A percentile compares a stretch with the other conserved stretches of the same genome.
These are phyloP conservation scores for Caenorhabditis plicata DNA, from an alignment of 2,888 invertebrate species.

Conservation along the genomic window DNA sequence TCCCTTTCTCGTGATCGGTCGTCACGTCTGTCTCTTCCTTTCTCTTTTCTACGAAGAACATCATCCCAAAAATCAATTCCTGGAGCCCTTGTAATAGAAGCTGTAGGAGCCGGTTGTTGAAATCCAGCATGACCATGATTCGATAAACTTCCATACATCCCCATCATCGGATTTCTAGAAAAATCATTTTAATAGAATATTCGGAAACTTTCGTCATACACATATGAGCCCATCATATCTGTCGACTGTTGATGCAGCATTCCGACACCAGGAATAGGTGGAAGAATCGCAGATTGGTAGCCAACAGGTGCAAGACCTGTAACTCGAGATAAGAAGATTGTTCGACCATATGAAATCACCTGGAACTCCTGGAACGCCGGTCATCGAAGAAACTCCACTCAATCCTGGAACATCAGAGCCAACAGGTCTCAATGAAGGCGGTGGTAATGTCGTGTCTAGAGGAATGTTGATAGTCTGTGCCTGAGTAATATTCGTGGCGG, in stretches of 20 bases:
- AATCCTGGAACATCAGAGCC: conserved; percentile 8
- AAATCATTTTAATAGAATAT: neutral
- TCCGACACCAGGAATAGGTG: conserved; percentile 4
- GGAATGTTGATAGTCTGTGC: neutral
- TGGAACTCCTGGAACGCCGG: conserved; percentile 16
- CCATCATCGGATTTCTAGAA: neutral
- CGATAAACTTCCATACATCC: neutral
- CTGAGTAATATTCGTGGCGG: neutral
- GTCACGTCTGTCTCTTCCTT: conserved; percentile 1
- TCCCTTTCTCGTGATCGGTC: neutral
- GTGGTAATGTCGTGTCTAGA: conserved; percentile 23
- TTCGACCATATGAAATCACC: neutral
- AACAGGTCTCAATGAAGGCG: conserved; percentile 10
- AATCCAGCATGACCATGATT: conserved; percentile 11
- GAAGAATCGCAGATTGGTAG: neutral
- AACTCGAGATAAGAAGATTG: too few relatives aligned
- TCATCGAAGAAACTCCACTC: conserved; percentile 9
- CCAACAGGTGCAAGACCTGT: too few relatives aligned
- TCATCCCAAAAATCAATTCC: conserved; percentile 26
- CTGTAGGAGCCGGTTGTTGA: conserved; percentile 2
- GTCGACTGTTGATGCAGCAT: conserved; percentile 2
- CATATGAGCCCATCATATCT: conserved; percentile 6
- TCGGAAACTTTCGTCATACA: neutral
- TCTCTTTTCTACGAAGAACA: conserved; percentile 30
- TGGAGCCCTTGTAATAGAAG: conserved; percentile 1